Conservation (phyloP, 2,888 invertebrate genomes). For the Eutolmus rufibarbis region DNA sequence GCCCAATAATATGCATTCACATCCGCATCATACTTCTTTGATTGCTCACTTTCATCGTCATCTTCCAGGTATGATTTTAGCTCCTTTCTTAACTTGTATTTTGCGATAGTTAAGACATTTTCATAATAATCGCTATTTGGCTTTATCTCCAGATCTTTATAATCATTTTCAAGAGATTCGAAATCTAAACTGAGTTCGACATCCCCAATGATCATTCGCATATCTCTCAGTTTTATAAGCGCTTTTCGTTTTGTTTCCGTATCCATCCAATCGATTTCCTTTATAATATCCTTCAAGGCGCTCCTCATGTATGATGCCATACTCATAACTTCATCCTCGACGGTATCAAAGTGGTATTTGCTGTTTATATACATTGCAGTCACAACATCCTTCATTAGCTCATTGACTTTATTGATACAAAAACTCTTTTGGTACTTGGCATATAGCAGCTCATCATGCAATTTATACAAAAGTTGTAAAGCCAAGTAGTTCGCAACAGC, state of each 20-base stretch:
- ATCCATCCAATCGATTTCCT: slow-evolving; percentile 11
- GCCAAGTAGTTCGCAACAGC: background rate
- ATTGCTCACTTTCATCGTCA: background rate
- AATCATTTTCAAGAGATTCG: background rate
- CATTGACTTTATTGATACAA: background rate
- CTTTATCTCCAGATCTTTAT: background rate
- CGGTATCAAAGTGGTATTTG: background rate
- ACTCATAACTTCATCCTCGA: background rate
- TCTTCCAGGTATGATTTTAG: background rate
- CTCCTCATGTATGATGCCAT: slow-evolving; percentile 6
- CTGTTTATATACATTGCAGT: slow-evolving; percentile 6
- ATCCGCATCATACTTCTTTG: background rate
- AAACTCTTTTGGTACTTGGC: background rate
- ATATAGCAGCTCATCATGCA: background rate
- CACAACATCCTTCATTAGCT: background rate
- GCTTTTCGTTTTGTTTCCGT: slow-evolving; percentile 3
- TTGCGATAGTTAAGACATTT: background rate
- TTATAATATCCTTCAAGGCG: slow-evolving; percentile 18
- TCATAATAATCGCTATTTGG: background rate
- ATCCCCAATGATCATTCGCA: slow-evolving; percentile 22
- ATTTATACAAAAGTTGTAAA: background rate
- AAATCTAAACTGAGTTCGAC: slow-evolving; percentile 8
- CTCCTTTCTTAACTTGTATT: background rate
- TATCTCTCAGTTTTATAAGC: background rate
- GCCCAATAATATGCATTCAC: slow-evolving; percentile 18